Base-by-base conservation (phyloP, 2,888 invertebrate species). In the Drosophila flavopinicola region DNA sequence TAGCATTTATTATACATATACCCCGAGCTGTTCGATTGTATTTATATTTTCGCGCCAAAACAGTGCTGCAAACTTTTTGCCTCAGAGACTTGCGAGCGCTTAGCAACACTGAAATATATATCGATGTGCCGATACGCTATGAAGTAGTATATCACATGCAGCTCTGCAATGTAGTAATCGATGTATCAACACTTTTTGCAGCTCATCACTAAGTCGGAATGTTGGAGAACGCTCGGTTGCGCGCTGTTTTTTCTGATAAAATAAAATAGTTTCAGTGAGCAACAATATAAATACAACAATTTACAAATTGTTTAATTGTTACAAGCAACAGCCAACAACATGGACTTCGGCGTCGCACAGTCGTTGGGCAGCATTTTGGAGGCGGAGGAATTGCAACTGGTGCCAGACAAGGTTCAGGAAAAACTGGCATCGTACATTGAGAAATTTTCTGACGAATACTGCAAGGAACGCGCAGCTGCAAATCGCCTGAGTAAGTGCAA, bases 311-410 rank as follows among this genome's bases (percentile, higher is more conserved):
- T n/a, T 6, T 1, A 37, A 25, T 25, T 11, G 29, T 23, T 10
- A 7, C 10, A n/a, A 39, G 7, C 10, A 20, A 27, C 7, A 35
- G 0, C 2, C 2, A n/a, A 27, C 6, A 72, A 41, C 10, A 75
- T 80, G 79, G 79, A 75, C 57, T 78, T 82, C 32, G 45, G 48
- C 44, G 85, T 66, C 69, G 48, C 67, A 4, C 83, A 69, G 57
- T 56, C 83, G 42, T 76, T 80, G 41, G 47, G 13, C 39, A 64
- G 10, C n/a, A 51, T 85, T 33, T 69, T 80, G 37, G 24, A 75
- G 13, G 54, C 63, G 3, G 85, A 69, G 6, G 80, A 80, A 38
- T 15, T 85, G 35, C 33, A 72, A 23, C 49, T 64, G 20, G 67
- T 80, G 42, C 79, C 80, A 9, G 76, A 75, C 3, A 47, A 58